Evolutionary conservation across 1,140 invertebrate species (phyloP), one percentile per base, ranked within the genome.

Genomic region (Hyles euphorbiae): DNA sequence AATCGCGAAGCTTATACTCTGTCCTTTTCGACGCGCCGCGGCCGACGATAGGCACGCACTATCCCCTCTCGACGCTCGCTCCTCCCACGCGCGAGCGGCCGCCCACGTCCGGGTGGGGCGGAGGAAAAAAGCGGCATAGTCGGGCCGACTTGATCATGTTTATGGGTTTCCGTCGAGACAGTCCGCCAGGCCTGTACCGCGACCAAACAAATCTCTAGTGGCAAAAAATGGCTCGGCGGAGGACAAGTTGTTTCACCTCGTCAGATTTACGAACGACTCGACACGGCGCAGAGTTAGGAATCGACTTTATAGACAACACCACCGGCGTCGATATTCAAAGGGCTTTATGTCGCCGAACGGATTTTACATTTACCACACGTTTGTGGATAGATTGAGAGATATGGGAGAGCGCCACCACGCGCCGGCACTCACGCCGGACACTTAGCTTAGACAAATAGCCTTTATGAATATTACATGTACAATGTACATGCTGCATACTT

Each of bases 161-260:
- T 88, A 88, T 88, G 83, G 81, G 78, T 81, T 82, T 85, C 81
- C 76, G 79, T 71, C 78, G 81, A 83, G 81, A 76, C 77, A 81
- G 75, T 77, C 80, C 58, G 65, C 66, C 63, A 70, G 74, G 75
- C 68, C 72, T 74, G 76, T 74, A 69, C 75, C 68, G 66, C 76
- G 74, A 63, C 65, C 79, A 79, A 85, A 85, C 84, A 85, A 86
- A 87, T 82, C 78, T 85, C 72, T 84, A 74, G 76, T 76, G 80
- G 81, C 84, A 87, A 87, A 87, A 87, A 87, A 84, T 80, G 76
- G 69, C 74, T 76, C 65, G 77, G 71, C 69, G 67, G 65, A 68
- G 63, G 80, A 88, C 84, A 82, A 88, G 80, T 81, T 86, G 83
- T 88, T 83, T 84, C 80, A 77, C 78, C 79, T 79, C 78, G 73